Evolutionary conservation across 2,888 invertebrate species (phyloP).

Genomic region (Oscheius sp.): DNA sequence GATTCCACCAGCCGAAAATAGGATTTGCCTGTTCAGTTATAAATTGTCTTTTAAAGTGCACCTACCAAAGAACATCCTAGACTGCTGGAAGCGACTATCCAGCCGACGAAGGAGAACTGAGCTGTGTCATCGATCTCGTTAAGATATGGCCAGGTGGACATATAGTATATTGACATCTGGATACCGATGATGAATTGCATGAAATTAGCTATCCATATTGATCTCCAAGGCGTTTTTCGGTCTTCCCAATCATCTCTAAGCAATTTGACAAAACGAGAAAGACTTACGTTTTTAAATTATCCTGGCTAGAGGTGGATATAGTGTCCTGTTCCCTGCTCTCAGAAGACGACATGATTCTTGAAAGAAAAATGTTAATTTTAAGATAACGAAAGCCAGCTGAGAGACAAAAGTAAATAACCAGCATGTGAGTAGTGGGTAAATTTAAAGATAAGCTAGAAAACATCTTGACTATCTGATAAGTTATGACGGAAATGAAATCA

Average conservation of each 20-base stretch:
- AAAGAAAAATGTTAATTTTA: too few relatives aligned
- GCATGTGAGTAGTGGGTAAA: too few relatives aligned
- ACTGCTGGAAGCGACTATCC: slow-evolving; percentile 50
- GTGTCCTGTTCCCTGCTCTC: too few relatives aligned
- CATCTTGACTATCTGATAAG: too few relatives aligned
- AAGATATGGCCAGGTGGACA: slow-evolving; percentile 45
- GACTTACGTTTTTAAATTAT: background rate
- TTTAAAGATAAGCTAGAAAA: too few relatives aligned
- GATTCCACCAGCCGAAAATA: slow-evolving; percentile 48
- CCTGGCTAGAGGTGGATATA: too few relatives aligned
- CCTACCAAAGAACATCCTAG: slow-evolving; percentile 49
- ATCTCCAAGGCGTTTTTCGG: slow-evolving; percentile 33
- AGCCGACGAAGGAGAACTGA: slow-evolving; percentile 46
- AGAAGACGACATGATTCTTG: too few relatives aligned
- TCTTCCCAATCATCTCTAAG: background rate
- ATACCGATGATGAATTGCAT: slow-evolving; percentile 42
- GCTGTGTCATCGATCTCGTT: slow-evolving; percentile 41
- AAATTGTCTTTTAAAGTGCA: background rate
- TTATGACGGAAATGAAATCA: too few relatives aligned
- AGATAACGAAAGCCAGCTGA: too few relatives aligned
- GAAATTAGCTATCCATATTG: slow-evolving; percentile 42
- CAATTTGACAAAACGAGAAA: too few relatives aligned
- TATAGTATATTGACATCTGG: slow-evolving; percentile 43
- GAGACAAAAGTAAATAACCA: too few relatives aligned
- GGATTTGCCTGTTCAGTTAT: slow-evolving; percentile 48